Conservation (phyloP, 2,888 invertebrate species). For the Lepidonotus clava region DNA sequence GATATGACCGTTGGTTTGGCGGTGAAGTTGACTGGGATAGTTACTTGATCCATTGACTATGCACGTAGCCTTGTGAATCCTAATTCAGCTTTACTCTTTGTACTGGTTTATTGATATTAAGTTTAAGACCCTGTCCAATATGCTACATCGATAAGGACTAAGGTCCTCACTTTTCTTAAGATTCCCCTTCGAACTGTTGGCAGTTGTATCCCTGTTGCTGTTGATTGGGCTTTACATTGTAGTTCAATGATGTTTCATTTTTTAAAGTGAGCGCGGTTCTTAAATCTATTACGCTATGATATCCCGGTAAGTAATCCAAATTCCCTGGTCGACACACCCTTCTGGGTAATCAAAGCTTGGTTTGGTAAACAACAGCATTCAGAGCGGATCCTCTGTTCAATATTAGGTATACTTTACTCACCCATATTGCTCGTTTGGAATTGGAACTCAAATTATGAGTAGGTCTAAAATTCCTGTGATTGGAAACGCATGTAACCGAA, state of each 20-base stretch:
- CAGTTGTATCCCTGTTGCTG: not conserved
- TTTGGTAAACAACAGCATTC: too few species aligned
- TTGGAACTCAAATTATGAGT: too few species aligned
- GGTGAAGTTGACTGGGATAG: not conserved
- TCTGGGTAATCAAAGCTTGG: too few species aligned
- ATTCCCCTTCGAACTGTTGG: too few species aligned
- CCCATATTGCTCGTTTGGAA: too few species aligned
- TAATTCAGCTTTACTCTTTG: conserved; percentile 19
- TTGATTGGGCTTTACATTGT: not conserved
- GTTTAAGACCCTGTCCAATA: not conserved
- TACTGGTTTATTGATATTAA: not conserved
- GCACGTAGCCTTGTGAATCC: not conserved
- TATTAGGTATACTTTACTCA: too few species aligned
- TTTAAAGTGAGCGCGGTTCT: not conserved
- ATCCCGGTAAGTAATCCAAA: too few species aligned
- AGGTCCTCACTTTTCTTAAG: too few species aligned
- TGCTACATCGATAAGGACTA: not conserved
- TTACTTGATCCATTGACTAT: conserved; percentile 37
- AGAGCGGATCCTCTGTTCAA: too few species aligned
- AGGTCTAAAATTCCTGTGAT: too few species aligned
- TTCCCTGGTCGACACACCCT: too few species aligned
- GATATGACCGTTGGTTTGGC: not conserved
- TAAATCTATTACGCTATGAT: not conserved
- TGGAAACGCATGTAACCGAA: too few species aligned
- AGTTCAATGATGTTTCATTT: not conserved